Evolutionary conservation across 2,113 vertebrate species (phyloP).

Genomic region (Australoheros scitulus): DNA sequence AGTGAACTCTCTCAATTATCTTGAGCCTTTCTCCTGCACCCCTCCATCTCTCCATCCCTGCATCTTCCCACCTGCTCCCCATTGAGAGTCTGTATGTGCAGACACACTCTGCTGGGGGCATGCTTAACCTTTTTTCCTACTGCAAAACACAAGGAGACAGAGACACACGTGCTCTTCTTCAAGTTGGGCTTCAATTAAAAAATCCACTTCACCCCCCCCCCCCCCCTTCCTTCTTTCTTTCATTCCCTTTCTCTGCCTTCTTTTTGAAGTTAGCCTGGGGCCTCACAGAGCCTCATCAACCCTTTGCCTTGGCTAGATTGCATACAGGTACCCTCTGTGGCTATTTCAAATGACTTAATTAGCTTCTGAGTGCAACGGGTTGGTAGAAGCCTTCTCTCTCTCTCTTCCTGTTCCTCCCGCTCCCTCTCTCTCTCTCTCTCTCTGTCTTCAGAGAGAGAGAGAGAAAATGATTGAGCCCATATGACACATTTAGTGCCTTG

Average conservation of each 20-base stretch:
- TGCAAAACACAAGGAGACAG: constrained; percentile 56
- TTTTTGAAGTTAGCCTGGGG: constrained; percentile 80
- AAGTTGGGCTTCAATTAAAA: constrained; percentile 73
- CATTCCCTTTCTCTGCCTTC: constrained; percentile 59
- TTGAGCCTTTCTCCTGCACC: constrained; percentile 41
- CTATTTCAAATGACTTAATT: constrained; percentile 86
- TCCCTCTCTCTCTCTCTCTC: constrained; percentile 2
- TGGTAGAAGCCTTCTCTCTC: constrained; percentile 39
- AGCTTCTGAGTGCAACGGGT: constrained; percentile 73
- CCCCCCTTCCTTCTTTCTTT: constrained; percentile 42
- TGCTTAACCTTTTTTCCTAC: constrained; percentile 72
- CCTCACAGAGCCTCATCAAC: constrained; percentile 77
- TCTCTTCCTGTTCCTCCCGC: constrained; percentile 10
- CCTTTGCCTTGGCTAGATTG: constrained; percentile 77
- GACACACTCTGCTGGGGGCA: constrained; percentile 66
- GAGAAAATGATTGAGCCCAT: constrained; percentile 78
- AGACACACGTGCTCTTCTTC: constrained; percentile 60
- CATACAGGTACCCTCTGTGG: constrained; percentile 81
- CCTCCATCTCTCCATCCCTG: constrained; percentile 47
- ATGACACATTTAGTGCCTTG: constrained; percentile 77
- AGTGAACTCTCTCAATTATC: constrained; percentile 71
- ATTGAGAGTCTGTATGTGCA: constrained; percentile 63
- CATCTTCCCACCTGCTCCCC: constrained; percentile 66
- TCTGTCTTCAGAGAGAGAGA: constrained; percentile 54
- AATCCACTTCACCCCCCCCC: constrained; percentile 38